Evolutionary conservation across 2,113 vertebrate species (phyloP), one percentile per base, ranked within the genome.

Genomic region (Rhinoptilus africanus): DNA sequence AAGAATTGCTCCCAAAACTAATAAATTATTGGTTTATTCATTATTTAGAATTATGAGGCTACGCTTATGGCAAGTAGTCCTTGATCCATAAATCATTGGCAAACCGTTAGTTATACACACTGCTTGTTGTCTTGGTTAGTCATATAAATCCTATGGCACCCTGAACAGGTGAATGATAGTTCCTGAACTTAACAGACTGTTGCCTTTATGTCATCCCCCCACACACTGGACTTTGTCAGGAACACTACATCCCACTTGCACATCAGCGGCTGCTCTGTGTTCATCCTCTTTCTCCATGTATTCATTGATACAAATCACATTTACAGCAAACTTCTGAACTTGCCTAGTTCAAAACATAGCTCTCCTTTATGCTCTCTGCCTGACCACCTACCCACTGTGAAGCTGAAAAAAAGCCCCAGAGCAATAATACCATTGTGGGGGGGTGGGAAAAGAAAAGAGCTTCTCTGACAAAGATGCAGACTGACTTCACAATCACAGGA

Each of bases 41-140:
- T 93, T 92, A 92, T 86, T 95, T 78, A 93, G 73, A 91, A 67
- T 87, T 78, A 85, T 26, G 56, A 88, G 69, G n/a, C 35, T 72
- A 53, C 56, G 75, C 80, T 94, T 88, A 76, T 30, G 78, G 68
- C 56, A 71, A 84, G 64, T 59, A 71, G 59, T 47, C 51, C 73
- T 53, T 72, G 80, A 89, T 96, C 83, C 77, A 82, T 93, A 94
- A 88, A 96, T 93, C 81, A 94, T 8, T 79, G 64, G 34, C 53
- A 88, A 53, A 69, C 32, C 37, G 74, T 86, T 93, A 87, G 71
- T 93, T 90, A 92, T 48, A 73, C 68, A 66, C 45, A 67, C 57
- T 1, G 2, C 73, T 66, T 71, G 41, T 78, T 82, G 59, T 54
- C 89, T 69, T 81, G 32, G 56, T 86, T 80, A 47, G n/a, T 76